phyloP scores from a whole-genome alignment of 2,797 vertebrate species.

The Otolemur crassicaudatus region DNA sequence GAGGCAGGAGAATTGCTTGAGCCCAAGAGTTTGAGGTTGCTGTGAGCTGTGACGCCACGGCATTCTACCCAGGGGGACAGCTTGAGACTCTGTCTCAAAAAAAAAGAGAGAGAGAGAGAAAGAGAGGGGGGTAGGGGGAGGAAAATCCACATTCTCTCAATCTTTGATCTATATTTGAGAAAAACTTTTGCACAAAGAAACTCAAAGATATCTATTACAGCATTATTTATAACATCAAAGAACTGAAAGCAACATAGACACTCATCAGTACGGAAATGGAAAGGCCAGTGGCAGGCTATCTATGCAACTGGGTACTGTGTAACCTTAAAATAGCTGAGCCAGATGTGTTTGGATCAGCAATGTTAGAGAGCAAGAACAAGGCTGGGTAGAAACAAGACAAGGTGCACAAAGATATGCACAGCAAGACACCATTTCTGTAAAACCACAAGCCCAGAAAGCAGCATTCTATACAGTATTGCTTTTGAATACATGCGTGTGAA shows the following conservation, averaged over 20 bases:
- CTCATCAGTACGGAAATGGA: fast-evolving
- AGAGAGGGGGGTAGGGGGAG: neutral
- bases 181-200: neutral
- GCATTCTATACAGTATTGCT: fast-evolving
- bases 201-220: neutral
- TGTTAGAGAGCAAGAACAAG: neutral
- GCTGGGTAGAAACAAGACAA: neutral
- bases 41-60: too few relatives aligned
- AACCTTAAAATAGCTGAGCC: neutral
- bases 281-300: fast-evolving
- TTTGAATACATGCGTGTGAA: neutral
- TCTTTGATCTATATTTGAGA: neutral
- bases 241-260: fast-evolving
- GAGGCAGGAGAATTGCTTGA: too few relatives aligned
- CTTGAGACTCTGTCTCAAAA: too few relatives aligned
- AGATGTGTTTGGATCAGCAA: neutral
- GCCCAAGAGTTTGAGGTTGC: too few relatives aligned
- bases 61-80: too few relatives aligned
- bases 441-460: neutral
- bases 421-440: neutral
- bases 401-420: fast-evolving
- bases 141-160: neutral
- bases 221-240: too few relatives aligned
- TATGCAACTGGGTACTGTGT: fast-evolving
- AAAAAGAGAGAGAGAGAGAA: neutral